These are phyloP conservation scores for Haliclona indistincta DNA, from an alignment of 37 sponge, comb jelly and placozoan genomes.

Conservation along the genomic window DNA sequence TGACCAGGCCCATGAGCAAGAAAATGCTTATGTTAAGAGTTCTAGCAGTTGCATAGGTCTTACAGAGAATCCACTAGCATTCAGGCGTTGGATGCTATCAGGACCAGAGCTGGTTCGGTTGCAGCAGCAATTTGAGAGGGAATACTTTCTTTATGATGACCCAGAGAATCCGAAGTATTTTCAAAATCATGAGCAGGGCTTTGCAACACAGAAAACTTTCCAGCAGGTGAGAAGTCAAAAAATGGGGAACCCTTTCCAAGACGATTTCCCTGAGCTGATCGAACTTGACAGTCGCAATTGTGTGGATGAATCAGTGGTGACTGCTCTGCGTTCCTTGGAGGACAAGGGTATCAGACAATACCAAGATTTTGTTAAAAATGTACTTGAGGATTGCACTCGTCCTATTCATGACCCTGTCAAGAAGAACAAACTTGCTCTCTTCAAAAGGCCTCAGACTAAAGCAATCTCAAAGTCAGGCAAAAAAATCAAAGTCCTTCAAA, in stretches of 20 bases:
- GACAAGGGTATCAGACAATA: slow-evolving; percentile 6
- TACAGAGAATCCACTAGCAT: slow-evolving; percentile 32
- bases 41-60: slow-evolving; percentile 23
- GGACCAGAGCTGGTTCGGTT: slow-evolving; percentile 7
- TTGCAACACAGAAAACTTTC: slow-evolving; percentile 28
- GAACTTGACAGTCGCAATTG: not conserved
- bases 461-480: slow-evolving; percentile 11
- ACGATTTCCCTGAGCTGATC: slow-evolving; percentile 25
- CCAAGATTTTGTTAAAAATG: slow-evolving; percentile 2
- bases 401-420: slow-evolving; percentile 19
- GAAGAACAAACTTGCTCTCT: slow-evolving; percentile 8
- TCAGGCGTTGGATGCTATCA: slow-evolving; percentile 19
- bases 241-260: slow-evolving; percentile 26
- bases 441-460: slow-evolving; percentile 1
- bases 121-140: slow-evolving; percentile 22
- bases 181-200: slow-evolving; percentile 32
- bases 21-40: slow-evolving; percentile 25
- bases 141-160: not conserved
- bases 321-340: not conserved
- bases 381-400: slow-evolving; percentile 14
- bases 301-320: slow-evolving; percentile 23
- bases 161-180: not conserved
- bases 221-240: not conserved
- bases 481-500: no score
- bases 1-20: slow-evolving; percentile 35